These are phyloP conservation scores for Poecile montanus DNA, from an alignment of 2,797 vertebrate genomes.

Conservation along the genomic window DNA sequence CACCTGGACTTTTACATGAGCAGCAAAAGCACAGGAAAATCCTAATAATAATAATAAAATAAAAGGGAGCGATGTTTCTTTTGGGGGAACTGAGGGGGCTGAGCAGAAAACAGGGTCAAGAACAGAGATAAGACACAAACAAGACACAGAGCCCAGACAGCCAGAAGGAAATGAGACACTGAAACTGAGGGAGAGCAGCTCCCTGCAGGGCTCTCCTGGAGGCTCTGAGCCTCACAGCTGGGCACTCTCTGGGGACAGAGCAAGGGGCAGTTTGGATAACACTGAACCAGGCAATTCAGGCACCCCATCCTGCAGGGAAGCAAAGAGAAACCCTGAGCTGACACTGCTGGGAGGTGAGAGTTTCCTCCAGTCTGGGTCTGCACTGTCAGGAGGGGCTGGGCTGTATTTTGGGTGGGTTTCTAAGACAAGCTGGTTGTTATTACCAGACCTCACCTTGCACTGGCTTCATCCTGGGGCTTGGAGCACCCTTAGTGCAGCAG, in stretches of 20 bases:
- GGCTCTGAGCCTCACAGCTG: background rate
- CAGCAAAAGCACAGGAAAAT: background rate
- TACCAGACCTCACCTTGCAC: background rate
- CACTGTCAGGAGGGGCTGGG: background rate
- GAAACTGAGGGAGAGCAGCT: background rate
- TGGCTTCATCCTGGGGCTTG: background rate
- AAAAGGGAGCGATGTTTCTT: accelerated
- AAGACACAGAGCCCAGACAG: accelerated
- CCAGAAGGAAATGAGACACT: background rate
- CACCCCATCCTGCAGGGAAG: accelerated
- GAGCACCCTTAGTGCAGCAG: background rate
- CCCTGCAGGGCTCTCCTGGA: background rate
- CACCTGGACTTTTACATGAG: background rate
- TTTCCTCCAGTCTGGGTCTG: background rate
- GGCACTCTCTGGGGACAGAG: background rate
- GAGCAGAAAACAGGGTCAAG: background rate
- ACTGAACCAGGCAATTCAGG: background rate
- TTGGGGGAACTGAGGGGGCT: background rate
- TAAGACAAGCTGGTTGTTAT: accelerated
- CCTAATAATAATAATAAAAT: background rate
- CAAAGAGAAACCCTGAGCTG: background rate
- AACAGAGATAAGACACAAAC: background rate
- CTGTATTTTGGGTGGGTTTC: background rate
- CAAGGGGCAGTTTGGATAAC: background rate
- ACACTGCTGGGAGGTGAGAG: background rate